Evolutionary conservation across 1,140 invertebrate genomes (phyloP).

Genomic region (Brachionus angularis): DNA sequence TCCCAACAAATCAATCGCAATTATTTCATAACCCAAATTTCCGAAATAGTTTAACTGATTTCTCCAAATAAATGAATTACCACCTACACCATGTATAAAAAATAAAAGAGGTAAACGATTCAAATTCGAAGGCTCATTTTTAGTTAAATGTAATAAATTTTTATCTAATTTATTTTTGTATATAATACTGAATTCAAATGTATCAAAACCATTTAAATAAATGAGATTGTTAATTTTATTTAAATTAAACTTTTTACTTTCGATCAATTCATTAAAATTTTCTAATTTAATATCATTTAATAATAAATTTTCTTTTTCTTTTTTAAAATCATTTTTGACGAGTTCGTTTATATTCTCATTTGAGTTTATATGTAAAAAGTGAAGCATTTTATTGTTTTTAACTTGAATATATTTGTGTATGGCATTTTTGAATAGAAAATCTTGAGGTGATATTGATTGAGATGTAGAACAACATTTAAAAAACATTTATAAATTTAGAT

Average conservation of each 20-base stretch:
- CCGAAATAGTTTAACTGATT: constrained; percentile 65
- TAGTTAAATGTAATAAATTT: too few species aligned
- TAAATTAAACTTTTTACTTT: neutral
- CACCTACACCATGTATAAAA: constrained; percentile 71
- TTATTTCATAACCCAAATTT: constrained; percentile 65
- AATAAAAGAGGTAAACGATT: constrained; percentile 56
- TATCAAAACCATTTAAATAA: neutral
- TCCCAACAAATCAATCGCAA: constrained; percentile 69
- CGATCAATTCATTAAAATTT: neutral
- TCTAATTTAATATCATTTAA: neutral
- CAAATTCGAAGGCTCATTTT: neutral
- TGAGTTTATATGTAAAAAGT: constrained; percentile 7
- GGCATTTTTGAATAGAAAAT: neutral
- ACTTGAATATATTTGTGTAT: neutral
- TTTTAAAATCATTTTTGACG: neutral
- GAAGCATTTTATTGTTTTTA: constrained; percentile 3
- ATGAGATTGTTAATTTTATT: neutral
- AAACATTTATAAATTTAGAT: too few species aligned
- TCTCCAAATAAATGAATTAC: constrained; percentile 67
- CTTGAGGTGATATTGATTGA: neutral
- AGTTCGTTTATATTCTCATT: neutral
- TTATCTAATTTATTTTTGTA: constrained; percentile 8
- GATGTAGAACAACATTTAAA: neutral
- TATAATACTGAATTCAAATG: neutral
- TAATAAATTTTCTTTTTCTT: neutral